Conservation (phyloP, 2,888 invertebrate species). For the Metellina segmentata region DNA sequence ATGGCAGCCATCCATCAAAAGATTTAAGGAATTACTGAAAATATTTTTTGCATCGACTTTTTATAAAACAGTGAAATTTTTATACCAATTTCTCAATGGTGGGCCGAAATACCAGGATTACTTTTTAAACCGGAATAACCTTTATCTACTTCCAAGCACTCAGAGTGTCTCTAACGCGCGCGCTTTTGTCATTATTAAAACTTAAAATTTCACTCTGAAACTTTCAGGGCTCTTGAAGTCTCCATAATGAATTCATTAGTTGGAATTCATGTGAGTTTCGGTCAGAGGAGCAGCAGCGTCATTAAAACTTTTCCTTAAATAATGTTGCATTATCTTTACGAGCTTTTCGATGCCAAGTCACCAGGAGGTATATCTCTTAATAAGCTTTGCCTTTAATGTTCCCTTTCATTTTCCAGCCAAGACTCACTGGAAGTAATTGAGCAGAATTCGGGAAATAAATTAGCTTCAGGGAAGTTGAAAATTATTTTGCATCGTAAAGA, state of each 20-base stretch:
- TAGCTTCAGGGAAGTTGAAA: not conserved
- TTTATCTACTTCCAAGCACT: not conserved
- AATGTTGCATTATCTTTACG: conserved; percentile 1
- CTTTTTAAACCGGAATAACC: not conserved
- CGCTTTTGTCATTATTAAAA: conserved; percentile 2
- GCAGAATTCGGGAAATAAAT: not conserved
- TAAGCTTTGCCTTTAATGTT: not conserved
- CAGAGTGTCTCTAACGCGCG: not conserved
- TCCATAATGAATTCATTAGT: conserved; percentile 30
- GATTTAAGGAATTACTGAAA: no score
- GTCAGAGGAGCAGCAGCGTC: not conserved
- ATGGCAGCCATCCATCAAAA: no score
- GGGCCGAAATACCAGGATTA: not conserved
- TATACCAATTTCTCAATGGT: no score
- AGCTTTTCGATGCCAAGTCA: not conserved
- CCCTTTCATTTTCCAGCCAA: not conserved
- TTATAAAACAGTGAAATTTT: no score
- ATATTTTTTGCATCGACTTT: no score
- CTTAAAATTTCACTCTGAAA: conserved; percentile 2
- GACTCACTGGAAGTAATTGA: not conserved
- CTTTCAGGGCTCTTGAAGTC: not conserved
- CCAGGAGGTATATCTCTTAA: not conserved
- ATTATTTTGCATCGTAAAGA: not conserved
- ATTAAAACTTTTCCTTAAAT: conserved; percentile 42
- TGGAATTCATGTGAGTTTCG: conserved; percentile 19